A percentile compares a stretch with the other conserved stretches of the same genome.
Conservation (phyloP, 2,888 invertebrate genomes). For the Electrophaes corylata region DNA sequence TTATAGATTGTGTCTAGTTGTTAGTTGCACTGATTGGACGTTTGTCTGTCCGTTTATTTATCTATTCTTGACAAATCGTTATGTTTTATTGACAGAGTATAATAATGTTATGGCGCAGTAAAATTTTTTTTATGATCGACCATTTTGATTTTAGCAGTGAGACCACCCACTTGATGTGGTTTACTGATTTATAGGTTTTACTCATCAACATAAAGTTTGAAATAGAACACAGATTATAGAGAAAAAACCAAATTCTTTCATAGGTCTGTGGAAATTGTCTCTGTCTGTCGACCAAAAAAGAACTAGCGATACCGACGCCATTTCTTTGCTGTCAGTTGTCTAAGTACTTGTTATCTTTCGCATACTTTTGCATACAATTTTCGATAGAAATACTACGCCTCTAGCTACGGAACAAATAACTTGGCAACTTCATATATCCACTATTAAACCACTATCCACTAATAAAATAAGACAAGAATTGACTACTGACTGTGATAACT, state of each 20-base stretch:
- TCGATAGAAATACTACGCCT: no score
- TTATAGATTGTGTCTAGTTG: constrained; percentile 60
- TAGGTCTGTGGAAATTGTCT: neutral
- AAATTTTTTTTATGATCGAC: constrained; percentile 19
- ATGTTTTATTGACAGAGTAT: constrained; percentile 21
- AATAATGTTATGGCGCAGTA: constrained; percentile 11
- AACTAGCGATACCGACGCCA: no score
- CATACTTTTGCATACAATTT: no score
- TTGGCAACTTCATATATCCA: no score
- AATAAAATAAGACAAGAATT: neutral
- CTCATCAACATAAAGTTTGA: constrained; percentile 16
- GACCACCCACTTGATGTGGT: constrained; percentile 25
- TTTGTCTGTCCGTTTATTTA: constrained; percentile 40
- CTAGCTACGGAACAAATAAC: neutral
- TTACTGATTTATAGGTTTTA: constrained; percentile 19
- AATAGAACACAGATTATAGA: constrained; percentile 13
- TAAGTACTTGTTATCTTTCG: no score
- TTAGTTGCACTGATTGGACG: constrained; percentile 46
- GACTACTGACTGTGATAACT: neutral
- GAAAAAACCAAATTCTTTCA: neutral
- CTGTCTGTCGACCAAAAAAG: neutral
- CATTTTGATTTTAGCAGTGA: constrained; percentile 19
- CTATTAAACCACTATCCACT: no score
- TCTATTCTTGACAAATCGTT: constrained; percentile 36
- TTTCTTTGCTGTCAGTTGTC: neutral